Evolutionary conservation across 1,140 invertebrate species (phyloP).

Genomic region (Caerostris darwini): DNA sequence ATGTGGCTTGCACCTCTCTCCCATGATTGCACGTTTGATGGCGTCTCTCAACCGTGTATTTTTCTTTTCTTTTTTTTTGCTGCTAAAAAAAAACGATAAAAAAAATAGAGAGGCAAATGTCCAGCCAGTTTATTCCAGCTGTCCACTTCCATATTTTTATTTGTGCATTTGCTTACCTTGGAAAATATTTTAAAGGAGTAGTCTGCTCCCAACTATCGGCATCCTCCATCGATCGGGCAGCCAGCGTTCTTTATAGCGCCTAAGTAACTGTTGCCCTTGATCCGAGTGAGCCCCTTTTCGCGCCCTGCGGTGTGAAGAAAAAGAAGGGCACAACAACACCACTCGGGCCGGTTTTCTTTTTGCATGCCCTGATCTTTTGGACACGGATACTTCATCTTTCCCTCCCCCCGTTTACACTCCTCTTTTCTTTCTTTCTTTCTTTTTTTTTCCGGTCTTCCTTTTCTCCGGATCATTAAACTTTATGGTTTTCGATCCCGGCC

Average conservation of each 20-base stretch:
- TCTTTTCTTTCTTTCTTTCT: conserved; percentile 61
- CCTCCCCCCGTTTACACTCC: neutral
- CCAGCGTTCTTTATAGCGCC: neutral
- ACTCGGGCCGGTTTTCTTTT: neutral
- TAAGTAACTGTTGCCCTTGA: conserved; percentile 59
- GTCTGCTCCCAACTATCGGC: neutral
- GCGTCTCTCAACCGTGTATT: neutral
- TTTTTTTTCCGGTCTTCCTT: conserved; percentile 33
- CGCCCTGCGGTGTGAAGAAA: conserved; percentile 38
- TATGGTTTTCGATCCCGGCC: conserved; percentile 75
- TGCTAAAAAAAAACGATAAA: neutral
- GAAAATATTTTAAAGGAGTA: conserved; percentile 13
- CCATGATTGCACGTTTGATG: neutral
- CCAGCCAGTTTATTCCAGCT: neutral
- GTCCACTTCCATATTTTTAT: neutral
- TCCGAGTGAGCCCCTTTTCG: conserved; percentile 56
- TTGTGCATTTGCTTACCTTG: neutral
- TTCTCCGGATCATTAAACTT: conserved; percentile 78
- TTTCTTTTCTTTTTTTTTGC: neutral
- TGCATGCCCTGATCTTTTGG: conserved; percentile 73
- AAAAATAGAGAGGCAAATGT: neutral
- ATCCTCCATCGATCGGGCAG: conserved; percentile 27
- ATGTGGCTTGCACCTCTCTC: too few species aligned
- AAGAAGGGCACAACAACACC: neutral
- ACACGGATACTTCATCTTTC: conserved; percentile 73